phyloP scores from a whole-genome alignment of 2,113 vertebrate species.

The Mus musculus region GRCm39 chr9:37095501-37096000 shows the following conservation, averaged over 20 bases:
- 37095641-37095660: neutral
- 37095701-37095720: neutral
- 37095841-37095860: neutral
- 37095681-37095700: neutral
- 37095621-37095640: neutral
- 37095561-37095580: neutral
- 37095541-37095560: neutral
- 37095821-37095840: neutral
- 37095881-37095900: neutral
- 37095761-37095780: neutral
- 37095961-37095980: neutral
- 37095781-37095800: neutral
- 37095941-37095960: neutral
- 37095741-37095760: neutral
- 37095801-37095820: neutral
- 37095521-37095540: neutral
- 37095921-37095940: neutral
- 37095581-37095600: slow-evolving; percentile 4
- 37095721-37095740: neutral
- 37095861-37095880: neutral
- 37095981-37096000: neutral
- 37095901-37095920: neutral
- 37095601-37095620: slow-evolving; percentile 18
- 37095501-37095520: neutral
- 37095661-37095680: neutral